Evolutionary conservation across 2,888 invertebrate genomes (phyloP).

Genomic region (Caenorhabditis plicata): DNA sequence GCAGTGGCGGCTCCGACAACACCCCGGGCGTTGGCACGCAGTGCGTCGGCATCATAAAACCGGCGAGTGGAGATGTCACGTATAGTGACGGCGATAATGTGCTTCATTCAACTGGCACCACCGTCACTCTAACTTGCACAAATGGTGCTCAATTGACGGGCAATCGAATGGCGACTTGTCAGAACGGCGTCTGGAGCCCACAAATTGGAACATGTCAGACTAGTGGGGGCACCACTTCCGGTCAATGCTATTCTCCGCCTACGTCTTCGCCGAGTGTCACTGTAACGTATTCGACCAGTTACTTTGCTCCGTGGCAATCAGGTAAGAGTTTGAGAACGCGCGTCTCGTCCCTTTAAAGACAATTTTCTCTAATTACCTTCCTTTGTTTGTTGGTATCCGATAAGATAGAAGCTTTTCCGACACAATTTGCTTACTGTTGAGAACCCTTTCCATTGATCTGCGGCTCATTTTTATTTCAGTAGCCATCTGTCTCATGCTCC

Average conservation of each 20-base stretch:
- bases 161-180: constrained; percentile 14
- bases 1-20: constrained; percentile 1
- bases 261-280: constrained; percentile 27
- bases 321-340: too few species aligned
- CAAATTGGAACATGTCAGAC: constrained; percentile 19
- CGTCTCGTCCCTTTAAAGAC: too few species aligned
- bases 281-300: constrained; percentile 25
- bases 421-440: too few species aligned
- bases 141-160: constrained; percentile 9
- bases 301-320: constrained; percentile 26
- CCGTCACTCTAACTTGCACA: constrained; percentile 17
- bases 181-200: constrained; percentile 28
- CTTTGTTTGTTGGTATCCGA: too few species aligned
- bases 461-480: too few species aligned
- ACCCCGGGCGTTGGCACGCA: constrained; percentile 9
- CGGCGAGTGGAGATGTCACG: constrained; percentile 11
- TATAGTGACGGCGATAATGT: constrained; percentile 17
- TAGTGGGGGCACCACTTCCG: constrained; percentile 7
- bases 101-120: constrained; percentile 10
- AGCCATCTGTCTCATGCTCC: too few species aligned
- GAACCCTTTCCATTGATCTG: too few species aligned
- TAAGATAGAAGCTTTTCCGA: too few species aligned
- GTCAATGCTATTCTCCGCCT: constrained; percentile 26
- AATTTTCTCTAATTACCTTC: too few species aligned
- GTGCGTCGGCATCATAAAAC: constrained; percentile 19